Conservation (phyloP, 2,797 vertebrate species). For the Euthynnus affinis region DNA sequence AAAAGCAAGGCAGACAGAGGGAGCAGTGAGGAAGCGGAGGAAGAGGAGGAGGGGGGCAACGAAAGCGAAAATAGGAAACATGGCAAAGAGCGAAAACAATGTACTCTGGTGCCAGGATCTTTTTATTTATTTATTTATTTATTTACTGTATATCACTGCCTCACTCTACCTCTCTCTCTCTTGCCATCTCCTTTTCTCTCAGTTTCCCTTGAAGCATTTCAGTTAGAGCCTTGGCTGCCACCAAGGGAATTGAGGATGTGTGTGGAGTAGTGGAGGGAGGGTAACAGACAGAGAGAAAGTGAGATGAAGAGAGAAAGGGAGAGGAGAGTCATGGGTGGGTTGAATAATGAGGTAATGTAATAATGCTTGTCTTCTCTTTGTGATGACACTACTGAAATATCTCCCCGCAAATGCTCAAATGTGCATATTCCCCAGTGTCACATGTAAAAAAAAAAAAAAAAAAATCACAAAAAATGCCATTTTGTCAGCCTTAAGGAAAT, state of each 20-base stretch:
- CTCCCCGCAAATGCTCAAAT: constrained; percentile 52
- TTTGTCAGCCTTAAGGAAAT: constrained; percentile 35
- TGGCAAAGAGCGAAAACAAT: constrained; percentile 77
- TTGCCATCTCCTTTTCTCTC: constrained; percentile 60
- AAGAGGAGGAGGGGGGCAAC: constrained; percentile 47
- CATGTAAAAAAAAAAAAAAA: constrained; percentile 38
- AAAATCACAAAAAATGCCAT: constrained; percentile 21
- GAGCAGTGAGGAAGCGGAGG: constrained; percentile 56
- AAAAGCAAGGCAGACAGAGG: constrained; percentile 74
- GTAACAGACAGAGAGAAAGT: constrained; percentile 56
- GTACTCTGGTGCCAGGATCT: constrained; percentile 71
- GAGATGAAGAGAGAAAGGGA: constrained; percentile 38
- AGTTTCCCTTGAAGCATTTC: constrained; percentile 78
- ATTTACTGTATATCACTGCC: constrained; percentile 45
- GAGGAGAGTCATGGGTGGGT: constrained; percentile 53
- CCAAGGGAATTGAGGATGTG: constrained; percentile 74
- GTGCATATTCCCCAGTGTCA: constrained; percentile 46
- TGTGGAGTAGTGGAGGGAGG: constrained; percentile 53
- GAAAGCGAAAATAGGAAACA: constrained; percentile 76
- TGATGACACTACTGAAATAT: constrained; percentile 65
- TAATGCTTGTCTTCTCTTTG: constrained; percentile 62
- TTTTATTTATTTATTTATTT: constrained; percentile 41
- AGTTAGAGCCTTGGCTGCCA: constrained; percentile 72
- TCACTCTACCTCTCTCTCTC: constrained; percentile 51
- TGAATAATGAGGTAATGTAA: constrained; percentile 77